Conservation (phyloP, 2,888 invertebrate genomes). For the Orchesellides sinensis region DNA sequence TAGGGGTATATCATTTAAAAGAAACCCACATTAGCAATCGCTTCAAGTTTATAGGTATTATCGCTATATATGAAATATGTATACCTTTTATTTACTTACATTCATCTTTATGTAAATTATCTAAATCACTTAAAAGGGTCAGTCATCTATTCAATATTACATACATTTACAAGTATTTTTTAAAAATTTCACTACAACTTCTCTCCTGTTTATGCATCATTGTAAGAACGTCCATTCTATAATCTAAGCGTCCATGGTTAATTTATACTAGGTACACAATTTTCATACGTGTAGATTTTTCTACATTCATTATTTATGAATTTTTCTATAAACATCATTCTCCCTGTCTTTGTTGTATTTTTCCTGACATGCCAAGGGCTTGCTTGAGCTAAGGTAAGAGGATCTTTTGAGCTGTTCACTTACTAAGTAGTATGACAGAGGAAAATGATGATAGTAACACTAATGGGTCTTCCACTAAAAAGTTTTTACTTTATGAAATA, state of each 20-base stretch:
- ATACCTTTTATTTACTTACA: too few species aligned
- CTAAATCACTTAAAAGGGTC: too few species aligned
- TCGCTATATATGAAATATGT: too few species aligned
- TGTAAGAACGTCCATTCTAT: background rate
- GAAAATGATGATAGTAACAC: slow-evolving; percentile 20
- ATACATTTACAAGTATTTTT: too few species aligned
- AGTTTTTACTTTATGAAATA: background rate
- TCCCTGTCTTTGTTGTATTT: slow-evolving; percentile 5
- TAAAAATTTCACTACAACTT: too few species aligned
- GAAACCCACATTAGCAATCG: too few species aligned
- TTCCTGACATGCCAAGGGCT: background rate
- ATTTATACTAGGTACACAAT: too few species aligned
- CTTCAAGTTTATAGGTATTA: too few species aligned
- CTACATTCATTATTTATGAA: slow-evolving; percentile 55
- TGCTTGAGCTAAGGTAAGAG: background rate
- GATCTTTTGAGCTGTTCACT: slow-evolving; percentile 18
- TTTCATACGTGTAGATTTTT: background rate
- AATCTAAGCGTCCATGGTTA: background rate
- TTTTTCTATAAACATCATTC: slow-evolving; percentile 28
- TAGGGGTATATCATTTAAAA: too few species aligned
- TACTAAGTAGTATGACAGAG: slow-evolving; percentile 25
- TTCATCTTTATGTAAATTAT: too few species aligned
- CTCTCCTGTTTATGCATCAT: too few species aligned
- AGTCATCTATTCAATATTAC: too few species aligned
- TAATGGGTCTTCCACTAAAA: slow-evolving; percentile 24